Evolutionary conservation across 2,797 vertebrate genomes (phyloP).

Genomic region (Hipposideros larvatus): DNA sequence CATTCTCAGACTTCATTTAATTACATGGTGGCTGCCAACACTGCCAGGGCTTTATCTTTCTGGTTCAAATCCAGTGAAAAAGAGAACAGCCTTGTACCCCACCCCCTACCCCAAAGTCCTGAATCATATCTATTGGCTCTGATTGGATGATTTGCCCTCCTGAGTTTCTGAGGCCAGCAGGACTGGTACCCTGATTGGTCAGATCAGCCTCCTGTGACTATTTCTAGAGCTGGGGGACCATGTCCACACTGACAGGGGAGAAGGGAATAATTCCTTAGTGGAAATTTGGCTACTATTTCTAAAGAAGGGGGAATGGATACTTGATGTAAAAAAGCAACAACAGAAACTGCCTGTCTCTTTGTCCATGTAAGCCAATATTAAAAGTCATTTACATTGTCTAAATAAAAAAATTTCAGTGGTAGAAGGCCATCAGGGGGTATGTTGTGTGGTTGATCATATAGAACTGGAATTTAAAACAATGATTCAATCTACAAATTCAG

Average conservation of each 20-base stretch:
- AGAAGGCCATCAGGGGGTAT: background rate
- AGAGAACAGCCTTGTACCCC: background rate
- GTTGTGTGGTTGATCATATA: background rate
- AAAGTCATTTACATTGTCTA: background rate
- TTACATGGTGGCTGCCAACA: background rate
- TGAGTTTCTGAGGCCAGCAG: background rate
- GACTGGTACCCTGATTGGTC: background rate
- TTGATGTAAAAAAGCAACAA: background rate
- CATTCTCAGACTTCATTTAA: background rate
- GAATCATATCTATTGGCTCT: background rate
- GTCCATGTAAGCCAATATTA: background rate
- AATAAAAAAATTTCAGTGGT: background rate
- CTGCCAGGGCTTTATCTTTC: background rate
- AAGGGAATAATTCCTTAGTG: background rate
- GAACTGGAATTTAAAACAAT: slow-evolving; percentile 4
- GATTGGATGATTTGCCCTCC: background rate
- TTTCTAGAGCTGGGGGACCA: background rate
- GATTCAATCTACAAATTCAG: background rate
- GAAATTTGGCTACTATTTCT: background rate
- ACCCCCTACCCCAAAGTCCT: background rate
- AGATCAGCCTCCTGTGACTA: background rate
- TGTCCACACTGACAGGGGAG: background rate
- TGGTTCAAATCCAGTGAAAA: slow-evolving; percentile 12
- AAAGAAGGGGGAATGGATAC: background rate
- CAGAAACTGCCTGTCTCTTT: background rate